These are phyloP conservation scores for Paradisaea rubra DNA, from an alignment of 2,113 vertebrate genomes.

Conservation along the genomic window DNA sequence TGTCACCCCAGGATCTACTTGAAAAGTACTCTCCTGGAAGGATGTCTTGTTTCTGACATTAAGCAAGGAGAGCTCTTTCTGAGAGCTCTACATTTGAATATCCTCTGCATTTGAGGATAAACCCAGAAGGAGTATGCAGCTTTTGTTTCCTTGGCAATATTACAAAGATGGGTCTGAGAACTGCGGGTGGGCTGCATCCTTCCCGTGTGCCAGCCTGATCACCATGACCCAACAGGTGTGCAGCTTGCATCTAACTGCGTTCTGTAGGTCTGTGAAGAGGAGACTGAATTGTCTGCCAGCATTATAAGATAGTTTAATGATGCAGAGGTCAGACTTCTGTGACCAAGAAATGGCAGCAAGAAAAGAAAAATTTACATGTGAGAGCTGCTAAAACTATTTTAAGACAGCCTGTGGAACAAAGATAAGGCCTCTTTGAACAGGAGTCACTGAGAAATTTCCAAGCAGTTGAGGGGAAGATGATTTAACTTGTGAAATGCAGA, in stretches of 20 bases:
- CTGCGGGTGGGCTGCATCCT: not conserved
- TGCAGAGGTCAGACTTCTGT: not conserved
- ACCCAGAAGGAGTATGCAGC: not conserved
- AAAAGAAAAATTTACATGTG: not conserved
- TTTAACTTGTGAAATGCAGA: not conserved
- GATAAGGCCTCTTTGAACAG: not conserved
- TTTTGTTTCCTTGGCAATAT: not conserved
- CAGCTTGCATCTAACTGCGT: not conserved
- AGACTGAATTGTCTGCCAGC: not conserved
- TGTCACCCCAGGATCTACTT: not conserved
- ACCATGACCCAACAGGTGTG: not conserved
- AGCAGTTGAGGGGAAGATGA: not conserved
- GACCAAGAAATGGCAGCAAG: not conserved
- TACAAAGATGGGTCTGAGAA: not conserved
- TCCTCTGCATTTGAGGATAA: not conserved
- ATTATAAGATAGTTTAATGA: not conserved
- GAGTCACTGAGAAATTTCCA: not conserved
- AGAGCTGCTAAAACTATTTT: not conserved
- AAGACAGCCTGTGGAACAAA: not conserved
- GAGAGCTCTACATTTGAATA: too few species aligned
- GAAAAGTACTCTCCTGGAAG: not conserved
- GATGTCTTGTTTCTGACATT: not conserved
- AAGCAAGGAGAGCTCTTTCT: not conserved
- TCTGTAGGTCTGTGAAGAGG: not conserved
- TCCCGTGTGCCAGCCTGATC: not conserved